Percentiles rank a stretch among this genome's conserved stretches.
phyloP scores from a whole-genome alignment of 2,888 invertebrate species.

The Athrips mouffetella region DNA sequence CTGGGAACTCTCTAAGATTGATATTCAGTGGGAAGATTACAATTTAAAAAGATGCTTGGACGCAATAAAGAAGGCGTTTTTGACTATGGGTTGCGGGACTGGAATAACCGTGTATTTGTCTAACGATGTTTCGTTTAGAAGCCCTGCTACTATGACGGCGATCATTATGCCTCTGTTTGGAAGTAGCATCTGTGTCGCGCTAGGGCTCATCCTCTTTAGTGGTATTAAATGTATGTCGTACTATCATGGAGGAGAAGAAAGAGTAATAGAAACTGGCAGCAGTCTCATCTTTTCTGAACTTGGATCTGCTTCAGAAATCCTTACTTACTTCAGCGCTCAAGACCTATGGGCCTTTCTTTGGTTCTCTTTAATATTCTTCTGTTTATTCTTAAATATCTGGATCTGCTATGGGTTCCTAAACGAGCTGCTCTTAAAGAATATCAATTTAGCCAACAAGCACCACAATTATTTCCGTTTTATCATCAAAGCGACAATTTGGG shows the following conservation, averaged over 20 bases:
- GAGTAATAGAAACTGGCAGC: slow-evolving; percentile 50
- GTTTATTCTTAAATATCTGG: slow-evolving; percentile 53
- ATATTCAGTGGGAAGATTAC: neutral
- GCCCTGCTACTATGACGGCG: slow-evolving; percentile 62
- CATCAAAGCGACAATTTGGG: slow-evolving; percentile 34
- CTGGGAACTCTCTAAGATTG: slow-evolving; percentile 53
- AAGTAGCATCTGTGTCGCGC: slow-evolving; percentile 39
- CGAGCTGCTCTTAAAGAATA: slow-evolving; percentile 35
- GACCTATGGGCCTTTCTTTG: slow-evolving; percentile 56
- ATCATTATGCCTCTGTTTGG: slow-evolving; percentile 49
- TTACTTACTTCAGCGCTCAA: slow-evolving; percentile 53
- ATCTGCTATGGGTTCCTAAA: slow-evolving; percentile 48
- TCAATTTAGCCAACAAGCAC: slow-evolving; percentile 33
- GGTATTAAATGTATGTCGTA: slow-evolving; percentile 64
- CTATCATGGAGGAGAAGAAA: slow-evolving; percentile 62
- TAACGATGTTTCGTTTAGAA: slow-evolving; percentile 54
- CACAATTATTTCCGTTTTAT: slow-evolving; percentile 34
- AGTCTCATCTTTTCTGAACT: slow-evolving; percentile 47
- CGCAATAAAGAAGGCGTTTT: slow-evolving; percentile 30
- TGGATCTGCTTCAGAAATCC: slow-evolving; percentile 53
- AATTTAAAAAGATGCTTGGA: neutral
- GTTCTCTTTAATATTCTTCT: slow-evolving; percentile 50
- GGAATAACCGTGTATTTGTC: slow-evolving; percentile 55
- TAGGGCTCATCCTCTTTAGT: slow-evolving; percentile 49
- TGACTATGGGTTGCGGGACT: slow-evolving; percentile 51